Base-by-base conservation (phyloP, 2,888 invertebrate genomes). In the Himalopsyche tibetana region DNA sequence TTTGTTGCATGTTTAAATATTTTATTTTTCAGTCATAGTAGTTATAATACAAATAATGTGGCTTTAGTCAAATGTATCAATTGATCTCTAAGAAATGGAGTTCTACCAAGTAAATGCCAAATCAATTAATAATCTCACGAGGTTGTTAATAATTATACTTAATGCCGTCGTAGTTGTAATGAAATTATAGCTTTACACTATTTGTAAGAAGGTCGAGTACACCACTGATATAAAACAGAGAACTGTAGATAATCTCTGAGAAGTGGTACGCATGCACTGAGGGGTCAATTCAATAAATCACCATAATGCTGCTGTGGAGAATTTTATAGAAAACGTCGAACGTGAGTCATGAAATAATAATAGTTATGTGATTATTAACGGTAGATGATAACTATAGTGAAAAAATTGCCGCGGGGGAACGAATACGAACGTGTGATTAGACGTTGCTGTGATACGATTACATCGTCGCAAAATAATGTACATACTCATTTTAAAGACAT, bases 281-380 rank as follows among this genome's bases (percentile, higher is more conserved):
- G 42, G 87, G 85, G 87, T 87, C 85, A 87, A 36, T 55, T 11
- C 81, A 11, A 87, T 87, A 87, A 87, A 87, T 87, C 87, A 81
- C 74, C 38, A 87, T 85, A 85, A 85, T 82, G 74, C 85, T 82
- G 69, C 82, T 19, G 42, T 81, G 40, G 81, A 38, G 36, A 36
- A 84, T 81, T 84, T 84, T 63, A 81, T 82, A 51, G 82, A 45
- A 51, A 82, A 51, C 51, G 40, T 51, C 51, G 45, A 82, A 28
- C 42, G 82, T 51, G 82, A 82, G 82, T 82, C 82, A 82, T 55
- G 82, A 36, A 45, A 82, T 45, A 42, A 85, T 85, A 83, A 83
- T 82, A 85, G 51, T 82, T 36, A 36, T 82, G 28, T 82, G 82
- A 87, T 87, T 87, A 87, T 85, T 83, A 79, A 83, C 85, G 87